Conservation (phyloP, 2,888 invertebrate species). For the Antheraea assamensis region DNA sequence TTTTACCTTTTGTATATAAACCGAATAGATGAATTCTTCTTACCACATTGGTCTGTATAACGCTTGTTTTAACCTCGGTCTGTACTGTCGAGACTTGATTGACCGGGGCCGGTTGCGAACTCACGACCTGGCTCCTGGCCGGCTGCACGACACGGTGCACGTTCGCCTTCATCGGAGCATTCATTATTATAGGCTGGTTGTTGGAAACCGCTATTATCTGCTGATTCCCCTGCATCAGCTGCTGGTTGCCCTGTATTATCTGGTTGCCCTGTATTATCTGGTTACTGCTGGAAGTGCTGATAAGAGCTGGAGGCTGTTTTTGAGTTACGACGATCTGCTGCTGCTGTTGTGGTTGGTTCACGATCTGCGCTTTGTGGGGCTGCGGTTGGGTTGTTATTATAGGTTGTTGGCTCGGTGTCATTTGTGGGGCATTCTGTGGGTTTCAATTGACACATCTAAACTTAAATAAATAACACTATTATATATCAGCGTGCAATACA, state of each 20-base stretch:
- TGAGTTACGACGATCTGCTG: constrained; percentile 73
- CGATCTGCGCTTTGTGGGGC: constrained; percentile 79
- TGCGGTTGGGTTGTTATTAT: constrained; percentile 76
- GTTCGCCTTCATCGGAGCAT: constrained; percentile 60
- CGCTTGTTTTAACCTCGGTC: constrained; percentile 53
- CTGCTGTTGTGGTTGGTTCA: constrained; percentile 55
- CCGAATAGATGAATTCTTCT: constrained; percentile 30
- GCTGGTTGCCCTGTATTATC: constrained; percentile 46
- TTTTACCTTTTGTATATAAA: too few species aligned
- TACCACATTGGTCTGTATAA: constrained; percentile 57
- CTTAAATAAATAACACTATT: not conserved
- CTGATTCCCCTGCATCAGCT: constrained; percentile 41
- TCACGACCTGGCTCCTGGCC: constrained; percentile 54
- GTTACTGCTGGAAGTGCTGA: constrained; percentile 56
- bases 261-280: constrained; percentile 55
- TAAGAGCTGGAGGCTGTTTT: constrained; percentile 69
- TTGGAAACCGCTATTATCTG: constrained; percentile 70
- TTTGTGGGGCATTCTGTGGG: constrained; percentile 68
- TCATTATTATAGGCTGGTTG: constrained; percentile 73
- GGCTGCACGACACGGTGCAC: constrained; percentile 63
- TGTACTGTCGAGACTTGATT: constrained; percentile 42
- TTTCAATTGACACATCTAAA: not conserved
- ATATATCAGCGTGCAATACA: constrained; percentile 1
- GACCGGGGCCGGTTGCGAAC: constrained; percentile 37
- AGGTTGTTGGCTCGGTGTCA: constrained; percentile 75